phyloP scores from a whole-genome alignment of 2,888 invertebrate species.

The Synergus itoensis region DNA sequence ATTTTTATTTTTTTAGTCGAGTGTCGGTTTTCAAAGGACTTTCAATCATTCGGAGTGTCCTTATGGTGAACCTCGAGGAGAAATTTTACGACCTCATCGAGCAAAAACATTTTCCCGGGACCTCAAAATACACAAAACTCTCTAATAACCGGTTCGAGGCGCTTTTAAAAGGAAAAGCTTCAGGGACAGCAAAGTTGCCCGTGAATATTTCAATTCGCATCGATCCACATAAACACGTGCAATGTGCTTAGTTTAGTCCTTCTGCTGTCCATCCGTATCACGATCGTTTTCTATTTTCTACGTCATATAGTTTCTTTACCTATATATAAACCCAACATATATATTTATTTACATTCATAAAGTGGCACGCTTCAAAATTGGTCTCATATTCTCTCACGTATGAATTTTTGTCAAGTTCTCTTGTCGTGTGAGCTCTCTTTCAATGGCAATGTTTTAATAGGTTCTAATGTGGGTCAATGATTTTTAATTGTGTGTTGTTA shows the following conservation, averaged over 20 bases:
- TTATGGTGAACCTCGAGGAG: slow-evolving; percentile 19
- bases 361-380: slow-evolving; percentile 37
- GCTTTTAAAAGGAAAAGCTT: slow-evolving; percentile 42
- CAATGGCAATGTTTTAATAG: neutral
- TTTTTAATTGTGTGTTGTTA: neutral
- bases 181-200: slow-evolving; percentile 51
- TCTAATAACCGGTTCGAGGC: neutral
- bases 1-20: slow-evolving; percentile 1
- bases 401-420: slow-evolving; percentile 10
- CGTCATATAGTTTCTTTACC: neutral
- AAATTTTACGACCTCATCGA: neutral
- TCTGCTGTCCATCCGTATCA: slow-evolving; percentile 23
- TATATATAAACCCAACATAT: slow-evolving; percentile 6
- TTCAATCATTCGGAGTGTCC: neutral
- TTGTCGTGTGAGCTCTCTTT: slow-evolving; percentile 21
- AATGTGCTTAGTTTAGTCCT: slow-evolving; percentile 47
- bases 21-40: slow-evolving; percentile 12
- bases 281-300: slow-evolving; percentile 18
- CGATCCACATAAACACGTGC: slow-evolving; percentile 61
- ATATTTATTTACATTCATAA: neutral
- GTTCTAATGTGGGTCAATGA: neutral
- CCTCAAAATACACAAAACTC: neutral
- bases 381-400: slow-evolving; percentile 37
- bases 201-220: slow-evolving; percentile 68
- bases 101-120: slow-evolving; percentile 12